Evolutionary conservation across 2,888 invertebrate genomes (phyloP).

Genomic region (Sarcophaga carnaria): DNA sequence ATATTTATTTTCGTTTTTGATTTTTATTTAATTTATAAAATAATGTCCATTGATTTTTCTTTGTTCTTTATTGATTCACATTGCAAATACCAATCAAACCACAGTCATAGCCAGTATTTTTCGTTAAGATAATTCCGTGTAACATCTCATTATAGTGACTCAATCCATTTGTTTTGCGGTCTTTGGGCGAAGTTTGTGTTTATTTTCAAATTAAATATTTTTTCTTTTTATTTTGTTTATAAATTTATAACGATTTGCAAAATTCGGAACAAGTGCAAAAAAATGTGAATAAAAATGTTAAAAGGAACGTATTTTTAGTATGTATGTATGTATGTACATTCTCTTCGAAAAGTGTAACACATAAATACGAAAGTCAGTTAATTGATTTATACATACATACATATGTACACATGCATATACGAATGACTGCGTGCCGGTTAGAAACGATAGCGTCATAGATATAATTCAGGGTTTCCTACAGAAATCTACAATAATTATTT

Average conservation of each 20-base stretch:
- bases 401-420: not conserved
- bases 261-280: too few species aligned
- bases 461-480: too few species aligned
- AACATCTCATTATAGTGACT: not conserved
- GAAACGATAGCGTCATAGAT: too few species aligned
- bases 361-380: not conserved
- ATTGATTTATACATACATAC: not conserved
- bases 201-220: too few species aligned
- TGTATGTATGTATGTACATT: not conserved
- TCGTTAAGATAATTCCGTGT: not conserved
- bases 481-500: too few species aligned
- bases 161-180: not conserved
- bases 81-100: not conserved
- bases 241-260: too few species aligned
- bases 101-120: not conserved
- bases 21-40: conserved; percentile 16
- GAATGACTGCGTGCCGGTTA: too few species aligned
- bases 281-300: too few species aligned
- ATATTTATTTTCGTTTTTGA: conserved; percentile 35
- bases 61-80: conserved; percentile 35
- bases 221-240: too few species aligned
- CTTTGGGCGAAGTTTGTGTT: too few species aligned
- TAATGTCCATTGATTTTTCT: conserved; percentile 61
- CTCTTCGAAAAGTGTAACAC: not conserved
- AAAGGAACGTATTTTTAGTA: not conserved